Conservation (phyloP, 2,797 vertebrate genomes). For the Alcedo quadribrachys region DNA sequence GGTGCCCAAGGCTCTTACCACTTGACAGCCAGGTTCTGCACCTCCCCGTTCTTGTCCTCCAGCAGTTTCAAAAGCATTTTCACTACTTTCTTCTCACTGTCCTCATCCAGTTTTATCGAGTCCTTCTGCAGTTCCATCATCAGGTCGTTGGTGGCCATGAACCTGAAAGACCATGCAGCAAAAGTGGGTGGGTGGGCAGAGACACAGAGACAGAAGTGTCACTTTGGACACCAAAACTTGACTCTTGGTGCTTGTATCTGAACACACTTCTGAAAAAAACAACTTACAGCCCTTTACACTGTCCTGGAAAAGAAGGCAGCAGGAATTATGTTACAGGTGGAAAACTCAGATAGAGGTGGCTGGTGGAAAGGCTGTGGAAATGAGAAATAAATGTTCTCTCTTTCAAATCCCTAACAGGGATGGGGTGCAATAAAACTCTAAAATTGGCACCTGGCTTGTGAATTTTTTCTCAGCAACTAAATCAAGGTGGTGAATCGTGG, state of each 20-base stretch:
- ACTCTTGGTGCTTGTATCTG: background rate
- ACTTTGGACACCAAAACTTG: background rate
- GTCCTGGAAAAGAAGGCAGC: background rate
- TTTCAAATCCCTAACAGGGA: background rate
- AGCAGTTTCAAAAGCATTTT: constrained; percentile 90
- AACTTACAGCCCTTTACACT: background rate
- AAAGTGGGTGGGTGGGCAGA: background rate
- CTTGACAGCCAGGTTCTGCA: constrained; percentile 95
- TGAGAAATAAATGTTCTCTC: background rate
- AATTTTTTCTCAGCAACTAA: background rate
- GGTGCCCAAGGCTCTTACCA: constrained; percentile 79
- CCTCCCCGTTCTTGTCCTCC: constrained; percentile 96
- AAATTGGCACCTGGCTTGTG: background rate
- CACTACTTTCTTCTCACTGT: constrained; percentile 94
- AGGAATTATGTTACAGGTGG: background rate
- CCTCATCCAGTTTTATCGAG: constrained; percentile 94
- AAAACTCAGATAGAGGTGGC: background rate
- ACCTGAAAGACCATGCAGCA: constrained; percentile 73
- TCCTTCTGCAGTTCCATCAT: constrained; percentile 97
- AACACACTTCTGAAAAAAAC: background rate
- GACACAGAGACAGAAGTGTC: background rate
- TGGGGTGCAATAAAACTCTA: background rate
- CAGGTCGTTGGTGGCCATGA: constrained; percentile 97
- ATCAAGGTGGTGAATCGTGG: background rate
- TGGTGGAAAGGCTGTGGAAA: background rate